These are phyloP conservation scores for Syrphus vitripennis DNA, from an alignment of 2,888 invertebrate genomes.

Conservation along the genomic window DNA sequence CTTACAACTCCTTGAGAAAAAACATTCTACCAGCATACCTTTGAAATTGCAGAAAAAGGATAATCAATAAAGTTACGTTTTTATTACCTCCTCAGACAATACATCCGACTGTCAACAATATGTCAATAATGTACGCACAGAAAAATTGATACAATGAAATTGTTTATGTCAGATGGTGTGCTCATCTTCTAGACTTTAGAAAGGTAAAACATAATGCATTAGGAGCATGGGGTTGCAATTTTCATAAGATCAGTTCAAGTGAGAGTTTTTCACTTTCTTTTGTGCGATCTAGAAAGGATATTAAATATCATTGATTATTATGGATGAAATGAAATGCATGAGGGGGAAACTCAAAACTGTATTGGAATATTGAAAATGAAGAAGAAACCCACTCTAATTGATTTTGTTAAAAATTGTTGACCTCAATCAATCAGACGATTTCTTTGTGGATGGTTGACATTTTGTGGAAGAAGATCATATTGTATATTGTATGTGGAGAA, in stretches of 20 bases:
- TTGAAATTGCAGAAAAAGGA: conserved; percentile 43
- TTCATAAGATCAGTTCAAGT: conserved; percentile 58
- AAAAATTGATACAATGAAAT: conserved; percentile 49
- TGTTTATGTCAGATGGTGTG: conserved; percentile 51
- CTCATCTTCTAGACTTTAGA: neutral
- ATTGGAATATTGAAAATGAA: conserved; percentile 9
- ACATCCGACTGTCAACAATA: conserved; percentile 62
- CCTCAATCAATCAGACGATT: conserved; percentile 61
- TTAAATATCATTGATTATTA: conserved; percentile 36
- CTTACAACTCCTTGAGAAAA: conserved; percentile 38
- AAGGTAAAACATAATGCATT: conserved; percentile 4
- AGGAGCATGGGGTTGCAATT: conserved; percentile 43
- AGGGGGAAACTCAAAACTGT: conserved; percentile 19
- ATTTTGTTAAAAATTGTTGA: conserved; percentile 48
- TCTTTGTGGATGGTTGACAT: conserved; percentile 48
- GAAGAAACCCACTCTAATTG: conserved; percentile 66
- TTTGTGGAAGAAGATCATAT: conserved; percentile 47
- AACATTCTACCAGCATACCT: conserved; percentile 12
- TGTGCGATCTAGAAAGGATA: conserved; percentile 24
- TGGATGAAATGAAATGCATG: neutral
- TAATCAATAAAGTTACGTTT: conserved; percentile 69
- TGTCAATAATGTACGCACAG: conserved; percentile 63
- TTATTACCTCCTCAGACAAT: conserved; percentile 65
- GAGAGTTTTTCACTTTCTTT: conserved; percentile 62
- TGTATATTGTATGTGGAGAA: conserved; percentile 23